Evolutionary conservation across 1,140 invertebrate genomes (phyloP).

Genomic region (Pantala flavescens): DNA sequence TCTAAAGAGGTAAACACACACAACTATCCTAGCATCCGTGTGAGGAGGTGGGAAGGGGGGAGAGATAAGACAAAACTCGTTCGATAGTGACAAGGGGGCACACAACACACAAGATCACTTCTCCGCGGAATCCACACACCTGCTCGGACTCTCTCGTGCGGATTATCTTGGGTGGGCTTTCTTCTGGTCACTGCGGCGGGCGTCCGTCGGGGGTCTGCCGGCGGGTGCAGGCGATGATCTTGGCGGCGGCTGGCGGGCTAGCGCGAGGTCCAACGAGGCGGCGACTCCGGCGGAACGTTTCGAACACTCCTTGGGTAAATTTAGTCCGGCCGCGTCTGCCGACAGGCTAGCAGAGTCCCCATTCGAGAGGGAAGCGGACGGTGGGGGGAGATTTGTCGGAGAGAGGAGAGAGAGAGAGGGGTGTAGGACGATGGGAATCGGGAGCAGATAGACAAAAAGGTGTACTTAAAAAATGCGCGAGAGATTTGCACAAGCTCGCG

Average conservation of each 20-base stretch:
- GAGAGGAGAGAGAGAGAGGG: neutral
- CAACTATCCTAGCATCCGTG: too few species aligned
- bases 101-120: too few species aligned
- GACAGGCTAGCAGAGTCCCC: neutral
- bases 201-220: too few species aligned
- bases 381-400: neutral
- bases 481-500: constrained; percentile 7
- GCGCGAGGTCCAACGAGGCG: neutral
- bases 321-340: neutral
- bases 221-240: neutral
- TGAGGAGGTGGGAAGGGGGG: too few species aligned
- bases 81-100: too few species aligned
- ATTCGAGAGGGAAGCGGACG: neutral
- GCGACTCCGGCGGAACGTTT: too few species aligned
- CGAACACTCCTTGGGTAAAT: neutral
- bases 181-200: too few species aligned
- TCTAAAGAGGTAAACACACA: too few species aligned
- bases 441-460: constrained; percentile 3
- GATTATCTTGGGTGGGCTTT: too few species aligned
- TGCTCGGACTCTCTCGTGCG: too few species aligned
- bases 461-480: neutral
- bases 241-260: neutral
- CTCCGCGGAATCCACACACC: too few species aligned
- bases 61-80: too few species aligned
- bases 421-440: neutral